A percentile compares a stretch with the other conserved stretches of the same genome.
Conservation (phyloP, 2,113 vertebrate species). For the Pelodiscus sinensis region DNA sequence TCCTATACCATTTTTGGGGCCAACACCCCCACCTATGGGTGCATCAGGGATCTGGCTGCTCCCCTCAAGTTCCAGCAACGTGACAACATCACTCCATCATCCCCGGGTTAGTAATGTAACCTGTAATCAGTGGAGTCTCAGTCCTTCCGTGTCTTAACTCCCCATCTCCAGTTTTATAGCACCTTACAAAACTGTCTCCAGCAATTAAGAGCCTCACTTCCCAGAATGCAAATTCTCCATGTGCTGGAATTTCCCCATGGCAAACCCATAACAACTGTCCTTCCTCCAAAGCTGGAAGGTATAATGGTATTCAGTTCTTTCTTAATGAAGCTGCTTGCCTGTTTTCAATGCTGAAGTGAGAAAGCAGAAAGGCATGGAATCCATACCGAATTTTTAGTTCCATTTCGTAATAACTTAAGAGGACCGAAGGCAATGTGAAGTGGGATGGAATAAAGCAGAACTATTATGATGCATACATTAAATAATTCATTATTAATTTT, state of each 20-base stretch:
- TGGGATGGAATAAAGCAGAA: slow-evolving; percentile 66
- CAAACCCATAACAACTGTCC: slow-evolving; percentile 4
- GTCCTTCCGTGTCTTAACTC: background rate
- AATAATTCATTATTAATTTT: slow-evolving; percentile 54
- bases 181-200: background rate
- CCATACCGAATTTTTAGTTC: slow-evolving; percentile 64
- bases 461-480: slow-evolving; percentile 55
- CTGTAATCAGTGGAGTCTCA: background rate
- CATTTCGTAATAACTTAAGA: slow-evolving; percentile 70
- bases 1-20: too few species aligned
- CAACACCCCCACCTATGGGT: too few species aligned
- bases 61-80: too few species aligned
- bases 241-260: slow-evolving; percentile 42
- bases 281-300: slow-evolving; percentile 29
- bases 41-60: too few species aligned
- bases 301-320: slow-evolving; percentile 56
- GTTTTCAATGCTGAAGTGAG: slow-evolving; percentile 68
- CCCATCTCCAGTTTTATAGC: background rate
- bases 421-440: slow-evolving; percentile 57
- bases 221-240: slow-evolving; percentile 14
- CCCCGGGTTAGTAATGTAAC: background rate
- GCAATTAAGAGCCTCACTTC: slow-evolving; percentile 18
- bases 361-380: slow-evolving; percentile 57
- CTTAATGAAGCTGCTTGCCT: slow-evolving; percentile 68
- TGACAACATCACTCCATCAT: background rate